Conservation (phyloP, 2,797 vertebrate species). For the Lindbergichthys nudifrons region DNA sequence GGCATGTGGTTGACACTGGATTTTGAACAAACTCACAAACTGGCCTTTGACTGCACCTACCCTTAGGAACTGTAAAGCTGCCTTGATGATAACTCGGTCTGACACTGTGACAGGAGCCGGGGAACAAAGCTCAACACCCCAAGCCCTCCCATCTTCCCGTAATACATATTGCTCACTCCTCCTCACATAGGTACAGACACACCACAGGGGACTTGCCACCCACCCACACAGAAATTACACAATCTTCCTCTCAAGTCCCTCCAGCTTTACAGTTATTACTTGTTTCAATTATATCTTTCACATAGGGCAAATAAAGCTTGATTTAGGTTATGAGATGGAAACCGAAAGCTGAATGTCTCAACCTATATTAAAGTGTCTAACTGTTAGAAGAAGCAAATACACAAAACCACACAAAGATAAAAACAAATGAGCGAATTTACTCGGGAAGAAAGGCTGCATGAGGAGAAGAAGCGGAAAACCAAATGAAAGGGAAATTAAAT, state of each 20-base stretch:
- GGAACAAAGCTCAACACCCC: slow-evolving; percentile 57
- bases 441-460: slow-evolving; percentile 12
- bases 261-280: slow-evolving; percentile 62
- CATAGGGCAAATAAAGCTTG: slow-evolving; percentile 58
- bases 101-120: slow-evolving; percentile 67
- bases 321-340: slow-evolving; percentile 55
- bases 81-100: slow-evolving; percentile 62
- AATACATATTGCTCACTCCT: slow-evolving; percentile 53
- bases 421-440: slow-evolving; percentile 12
- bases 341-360: slow-evolving; percentile 39
- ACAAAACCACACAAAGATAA: slow-evolving; percentile 13
- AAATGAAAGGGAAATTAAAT: slow-evolving; percentile 57
- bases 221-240: slow-evolving; percentile 41
- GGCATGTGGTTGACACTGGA: slow-evolving; percentile 25
- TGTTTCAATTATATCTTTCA: slow-evolving; percentile 63
- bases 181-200: slow-evolving; percentile 40
- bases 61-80: slow-evolving; percentile 53
- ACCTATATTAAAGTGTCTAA: slow-evolving; percentile 61
- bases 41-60: slow-evolving; percentile 52
- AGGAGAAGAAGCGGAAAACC: slow-evolving; percentile 23
- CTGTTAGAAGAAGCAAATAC: slow-evolving; percentile 9
- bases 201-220: slow-evolving; percentile 49
- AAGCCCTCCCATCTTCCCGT: slow-evolving; percentile 45
- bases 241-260: slow-evolving; percentile 31
- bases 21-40: slow-evolving; percentile 60